Base-by-base conservation (phyloP, 2,888 invertebrate genomes). In the Drosophila vallismaia region DNA sequence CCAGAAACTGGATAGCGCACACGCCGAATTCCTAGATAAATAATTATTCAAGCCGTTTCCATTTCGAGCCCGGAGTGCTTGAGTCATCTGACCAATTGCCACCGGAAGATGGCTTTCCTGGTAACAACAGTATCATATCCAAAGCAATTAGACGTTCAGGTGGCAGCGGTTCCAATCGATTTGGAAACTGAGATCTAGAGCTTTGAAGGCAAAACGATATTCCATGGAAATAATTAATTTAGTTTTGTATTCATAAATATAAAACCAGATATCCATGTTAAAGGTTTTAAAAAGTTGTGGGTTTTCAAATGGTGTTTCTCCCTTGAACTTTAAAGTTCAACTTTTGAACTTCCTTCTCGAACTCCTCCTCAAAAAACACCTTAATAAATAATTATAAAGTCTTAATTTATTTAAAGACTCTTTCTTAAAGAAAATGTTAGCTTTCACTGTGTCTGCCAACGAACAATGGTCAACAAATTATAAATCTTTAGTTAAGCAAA, bases 401-500 rank as follows among this genome's bases (percentile, higher is more conserved):
- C 4, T 5, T 1, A 10, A 5, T 2, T 31, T 33, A 19, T 44
- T 10, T 19, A 8, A 48, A 10, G 19, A 1, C 36, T 2, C n/a
- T 46, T 64, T 54, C 5, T n/a, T 19, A 68, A 40, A 40, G n/a
- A 44, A 54, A 59, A 59, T 45, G 19, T 54, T 50, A 38, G 76
- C 85, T 85, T 83, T 82, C 82, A 64, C 85, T 74, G 19, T 24
- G 24, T 19, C 10, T 42, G 19, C 9, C 19, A 4, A 5, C 9
- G 0, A 40, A 83, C 81, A 86, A 87, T 76, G 31, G 24, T 10
- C 38, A 2, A 49, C 67, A 86, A 87, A 87, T 87, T 86, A 76
- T 45, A 77, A 76, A 77, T 64, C 79, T 83, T 86, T 86, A 83
- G 80, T 71, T 87, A 79, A 87, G 81, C 67, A 81, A 87, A 82